Evolutionary conservation across 2,113 vertebrate genomes (phyloP).

Genomic region (Cyphomyrus plagiostoma): DNA sequence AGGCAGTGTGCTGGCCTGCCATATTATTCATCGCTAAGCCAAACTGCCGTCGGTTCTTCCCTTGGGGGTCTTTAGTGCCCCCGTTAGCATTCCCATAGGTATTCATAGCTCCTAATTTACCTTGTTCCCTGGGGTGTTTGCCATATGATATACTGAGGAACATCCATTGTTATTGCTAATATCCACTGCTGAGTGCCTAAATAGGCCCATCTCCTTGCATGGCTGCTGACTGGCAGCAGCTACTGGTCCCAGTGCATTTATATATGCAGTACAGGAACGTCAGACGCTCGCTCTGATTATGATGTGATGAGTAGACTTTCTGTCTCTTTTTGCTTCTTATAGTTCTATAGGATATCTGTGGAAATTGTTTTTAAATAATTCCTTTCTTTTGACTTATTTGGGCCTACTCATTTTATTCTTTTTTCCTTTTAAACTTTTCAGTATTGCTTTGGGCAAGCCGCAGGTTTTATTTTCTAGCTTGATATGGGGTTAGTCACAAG

Average conservation of each 20-base stretch:
- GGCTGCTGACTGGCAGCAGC: not conserved
- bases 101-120: not conserved
- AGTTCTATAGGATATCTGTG: not conserved
- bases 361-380: not conserved
- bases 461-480: not conserved
- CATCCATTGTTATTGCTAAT: not conserved
- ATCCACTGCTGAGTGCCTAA: not conserved
- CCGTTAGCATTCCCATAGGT: conserved; percentile 6
- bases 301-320: not conserved
- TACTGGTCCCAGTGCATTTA: not conserved
- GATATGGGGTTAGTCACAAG: not conserved
- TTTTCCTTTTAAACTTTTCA: not conserved
- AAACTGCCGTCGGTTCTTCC: not conserved
- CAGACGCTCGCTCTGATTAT: not conserved
- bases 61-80: not conserved
- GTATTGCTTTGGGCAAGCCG: not conserved
- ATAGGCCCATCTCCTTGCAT: not conserved
- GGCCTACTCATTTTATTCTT: not conserved
- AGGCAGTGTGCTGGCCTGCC: too few species aligned
- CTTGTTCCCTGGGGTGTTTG: not conserved
- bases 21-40: not conserved
- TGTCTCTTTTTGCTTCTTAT: not conserved
- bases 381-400: not conserved
- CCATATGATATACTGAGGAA: not conserved
- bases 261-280: not conserved